phyloP scores from a whole-genome alignment of 2,113 vertebrate genomes.

The human (Homo sapiens) region DNA sequence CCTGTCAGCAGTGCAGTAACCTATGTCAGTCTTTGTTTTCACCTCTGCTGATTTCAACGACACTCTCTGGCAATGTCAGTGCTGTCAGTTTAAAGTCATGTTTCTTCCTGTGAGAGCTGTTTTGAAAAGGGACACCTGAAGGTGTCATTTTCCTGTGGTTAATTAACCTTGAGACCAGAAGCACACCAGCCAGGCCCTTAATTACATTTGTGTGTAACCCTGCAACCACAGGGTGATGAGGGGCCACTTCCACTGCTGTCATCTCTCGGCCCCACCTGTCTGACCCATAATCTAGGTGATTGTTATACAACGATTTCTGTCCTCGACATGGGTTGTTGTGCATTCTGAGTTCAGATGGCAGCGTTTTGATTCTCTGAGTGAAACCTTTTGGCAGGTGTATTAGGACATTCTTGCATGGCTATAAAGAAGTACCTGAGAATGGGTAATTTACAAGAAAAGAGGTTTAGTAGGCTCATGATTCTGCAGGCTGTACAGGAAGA shows the following conservation, averaged over 20 bases:
- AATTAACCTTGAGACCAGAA: conserved; percentile 75
- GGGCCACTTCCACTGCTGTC: conserved; percentile 41
- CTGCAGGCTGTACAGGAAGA: too few relatives aligned
- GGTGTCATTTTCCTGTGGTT: conserved; percentile 67
- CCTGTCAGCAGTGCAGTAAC: background rate
- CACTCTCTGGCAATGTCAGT: background rate
- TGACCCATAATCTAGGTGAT: conserved; percentile 18
- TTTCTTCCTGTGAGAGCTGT: background rate
- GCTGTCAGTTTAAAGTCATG: conserved; percentile 44
- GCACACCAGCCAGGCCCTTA: conserved; percentile 28
- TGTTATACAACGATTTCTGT: conserved; percentile 44
- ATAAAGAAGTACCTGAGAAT: too few relatives aligned
- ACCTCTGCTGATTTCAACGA: conserved; percentile 33
- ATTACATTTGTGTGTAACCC: conserved; percentile 60
- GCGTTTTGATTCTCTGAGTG: conserved; percentile 6
- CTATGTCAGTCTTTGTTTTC: conserved; percentile 60
- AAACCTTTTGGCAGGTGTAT: background rate
- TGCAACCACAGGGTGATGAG: conserved; percentile 16
- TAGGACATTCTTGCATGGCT: too few relatives aligned
- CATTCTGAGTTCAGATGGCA: conserved; percentile 60
- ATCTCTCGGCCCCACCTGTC: background rate
- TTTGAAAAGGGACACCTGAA: conserved; percentile 60
- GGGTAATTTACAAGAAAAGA: too few relatives aligned
- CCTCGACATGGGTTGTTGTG: conserved; percentile 30
- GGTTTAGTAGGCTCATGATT: too few relatives aligned